Evolutionary conservation across 2,113 vertebrate species (phyloP).

Genomic region (Perccottus glenii): DNA sequence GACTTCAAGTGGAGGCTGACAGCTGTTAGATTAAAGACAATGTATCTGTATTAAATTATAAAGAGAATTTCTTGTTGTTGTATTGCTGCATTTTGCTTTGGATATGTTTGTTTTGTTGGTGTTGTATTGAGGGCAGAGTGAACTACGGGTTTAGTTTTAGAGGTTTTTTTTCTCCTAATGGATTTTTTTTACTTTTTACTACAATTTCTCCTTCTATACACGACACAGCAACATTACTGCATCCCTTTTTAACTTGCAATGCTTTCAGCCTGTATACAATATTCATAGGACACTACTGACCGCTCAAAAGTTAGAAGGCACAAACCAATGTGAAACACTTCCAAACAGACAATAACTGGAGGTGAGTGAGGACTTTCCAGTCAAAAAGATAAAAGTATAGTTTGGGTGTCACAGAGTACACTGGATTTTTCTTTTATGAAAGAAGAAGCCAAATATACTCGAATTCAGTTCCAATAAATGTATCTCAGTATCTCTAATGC

Average conservation of each 20-base stretch:
- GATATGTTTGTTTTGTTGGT: constrained; percentile 1
- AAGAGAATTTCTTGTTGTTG: not conserved
- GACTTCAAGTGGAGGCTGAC: constrained; percentile 7
- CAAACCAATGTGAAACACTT: not conserved
- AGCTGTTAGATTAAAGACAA: constrained; percentile 18
- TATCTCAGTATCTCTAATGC: not conserved
- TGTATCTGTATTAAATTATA: not conserved
- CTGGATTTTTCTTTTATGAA: not conserved
- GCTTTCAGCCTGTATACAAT: constrained; percentile 61
- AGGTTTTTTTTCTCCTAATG: constrained; percentile 42
- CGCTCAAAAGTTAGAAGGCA: constrained; percentile 9
- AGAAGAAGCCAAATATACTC: not conserved
- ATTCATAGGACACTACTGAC: constrained; percentile 58
- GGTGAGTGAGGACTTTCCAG: too few species aligned
- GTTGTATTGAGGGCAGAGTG: not conserved
- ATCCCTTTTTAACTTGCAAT: constrained; percentile 4
- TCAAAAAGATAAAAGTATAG: too few species aligned
- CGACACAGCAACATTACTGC: not conserved
- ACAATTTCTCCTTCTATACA: constrained; percentile 51
- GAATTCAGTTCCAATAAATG: not conserved
- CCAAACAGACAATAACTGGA: not conserved
- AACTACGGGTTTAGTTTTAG: not conserved
- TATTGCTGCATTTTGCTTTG: constrained; percentile 8
- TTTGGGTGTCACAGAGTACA: not conserved
- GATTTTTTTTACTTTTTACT: constrained; percentile 34